phyloP scores from a whole-genome alignment of 2,113 vertebrate genomes.

The Alethe castanea region DNA sequence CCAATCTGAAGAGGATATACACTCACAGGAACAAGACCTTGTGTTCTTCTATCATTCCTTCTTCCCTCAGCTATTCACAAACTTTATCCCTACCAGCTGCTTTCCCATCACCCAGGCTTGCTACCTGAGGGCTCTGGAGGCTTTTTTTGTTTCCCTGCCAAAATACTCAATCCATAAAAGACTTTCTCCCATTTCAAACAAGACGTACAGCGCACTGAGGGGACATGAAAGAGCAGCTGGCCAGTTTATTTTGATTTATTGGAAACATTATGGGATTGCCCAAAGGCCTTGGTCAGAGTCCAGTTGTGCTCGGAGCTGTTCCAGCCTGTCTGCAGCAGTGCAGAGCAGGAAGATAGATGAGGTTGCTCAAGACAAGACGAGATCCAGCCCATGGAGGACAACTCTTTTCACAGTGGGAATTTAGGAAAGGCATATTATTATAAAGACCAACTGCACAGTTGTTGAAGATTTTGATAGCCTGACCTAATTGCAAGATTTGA shows the following conservation, averaged over 20 bases:
- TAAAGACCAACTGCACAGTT: background rate
- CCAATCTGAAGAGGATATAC: background rate
- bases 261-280: background rate
- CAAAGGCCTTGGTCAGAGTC: constrained; percentile 26
- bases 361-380: background rate
- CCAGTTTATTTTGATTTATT: constrained; percentile 43
- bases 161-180: background rate
- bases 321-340: background rate
- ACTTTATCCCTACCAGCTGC: background rate
- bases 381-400: background rate
- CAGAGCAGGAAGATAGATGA: background rate
- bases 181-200: background rate
- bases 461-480: background rate
- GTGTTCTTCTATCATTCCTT: background rate
- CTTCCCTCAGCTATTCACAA: background rate
- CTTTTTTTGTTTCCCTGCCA: background rate
- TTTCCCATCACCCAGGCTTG: background rate
- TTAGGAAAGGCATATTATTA: background rate
- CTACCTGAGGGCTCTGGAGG: background rate
- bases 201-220: background rate
- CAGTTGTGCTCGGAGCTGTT: background rate
- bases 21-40: background rate
- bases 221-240: constrained; percentile 5
- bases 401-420: background rate
- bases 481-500: background rate